Base-by-base conservation (phyloP, 2,113 vertebrate species). In the Leptobrachium leishanense region DNA sequence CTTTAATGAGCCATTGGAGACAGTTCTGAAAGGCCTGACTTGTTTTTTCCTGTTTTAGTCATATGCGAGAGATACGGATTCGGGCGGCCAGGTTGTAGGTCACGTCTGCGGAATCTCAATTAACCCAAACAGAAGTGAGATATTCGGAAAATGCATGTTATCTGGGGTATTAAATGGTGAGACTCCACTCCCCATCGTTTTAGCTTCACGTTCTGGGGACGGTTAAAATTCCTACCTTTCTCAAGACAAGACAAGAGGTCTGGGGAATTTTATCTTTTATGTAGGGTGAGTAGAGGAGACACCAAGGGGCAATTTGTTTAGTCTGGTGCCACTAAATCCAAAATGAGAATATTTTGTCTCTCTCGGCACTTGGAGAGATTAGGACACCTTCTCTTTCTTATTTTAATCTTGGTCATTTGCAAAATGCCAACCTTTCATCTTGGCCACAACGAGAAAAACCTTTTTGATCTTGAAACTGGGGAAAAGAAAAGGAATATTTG, bases 81-180 rank as follows among this genome's bases (percentile, higher is more conserved):
- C 0, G 7, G 2, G 43, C 10, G 5, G 81, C 77, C 85, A 84
- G 90, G 85, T 82, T 2, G 67, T 69, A 44, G 55, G 71, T 12
- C 53, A 2, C 1, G 76, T 68, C 88, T 88, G 87, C 0, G 65
- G 20, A 31, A 2, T 3, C 1, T 83, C 83, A 72, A 6, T 5
- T 0, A 54, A 75, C 3, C 43, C 1, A 9, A 59, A 82, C 66
- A 80, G 76, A 81, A 79, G 13, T 41, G 43, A 84, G 81, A 41
- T 41, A 39, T 0, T 46, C 40, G 77, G 43, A 64, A 80, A 64
- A 75, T 2, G 54, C 42, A 15, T 59, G 13, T 59, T 59, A 59
- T 59, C 55, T 59, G 55, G 11, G 55, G 9, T 59, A 8, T 59
- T 15, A 12, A 15, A 59, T 12, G 11, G 11, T 59, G 55, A 59